Conservation (phyloP, 2,888 invertebrate species). For the Nymphalis polychloros region DNA sequence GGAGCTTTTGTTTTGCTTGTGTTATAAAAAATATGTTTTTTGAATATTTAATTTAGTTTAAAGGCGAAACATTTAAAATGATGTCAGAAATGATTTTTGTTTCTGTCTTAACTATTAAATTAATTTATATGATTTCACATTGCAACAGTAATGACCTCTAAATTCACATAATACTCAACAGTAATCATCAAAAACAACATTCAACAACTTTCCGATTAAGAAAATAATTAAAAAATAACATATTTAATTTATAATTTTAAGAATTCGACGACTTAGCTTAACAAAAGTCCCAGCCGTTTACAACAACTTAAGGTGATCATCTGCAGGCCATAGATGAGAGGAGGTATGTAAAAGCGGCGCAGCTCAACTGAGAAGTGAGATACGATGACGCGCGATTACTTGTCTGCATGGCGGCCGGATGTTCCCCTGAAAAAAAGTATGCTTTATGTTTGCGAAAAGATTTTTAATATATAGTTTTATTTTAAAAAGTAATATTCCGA, state of each 20-base stretch:
- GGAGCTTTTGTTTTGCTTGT: conserved; percentile 27
- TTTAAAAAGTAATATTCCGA: no score
- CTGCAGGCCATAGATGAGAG: conserved; percentile 73
- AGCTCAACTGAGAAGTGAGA: conserved; percentile 75
- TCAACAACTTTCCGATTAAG: not conserved
- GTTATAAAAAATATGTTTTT: not conserved
- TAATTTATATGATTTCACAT: not conserved
- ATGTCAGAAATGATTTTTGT: not conserved
- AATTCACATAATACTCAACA: not conserved
- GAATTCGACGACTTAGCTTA: conserved; percentile 7
- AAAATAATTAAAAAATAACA: not conserved
- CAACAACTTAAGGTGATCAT: conserved; percentile 62
- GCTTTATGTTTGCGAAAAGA: not conserved
- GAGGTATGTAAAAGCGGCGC: conserved; percentile 71
- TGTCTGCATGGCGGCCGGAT: conserved; percentile 93
- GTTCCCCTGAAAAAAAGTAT: conserved; percentile 84
- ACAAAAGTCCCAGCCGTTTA: conserved; percentile 34
- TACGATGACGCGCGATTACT: conserved; percentile 81
- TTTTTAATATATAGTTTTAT: no score
- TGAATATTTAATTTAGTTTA: not conserved
- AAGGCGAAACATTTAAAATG: not conserved
- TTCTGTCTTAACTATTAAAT: not conserved
- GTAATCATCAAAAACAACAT: not conserved
- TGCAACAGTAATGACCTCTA: not conserved
- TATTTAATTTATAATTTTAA: not conserved